These are phyloP conservation scores for Limenitis arthemis DNA, from an alignment of 2,888 invertebrate genomes.

Conservation along the genomic window DNA sequence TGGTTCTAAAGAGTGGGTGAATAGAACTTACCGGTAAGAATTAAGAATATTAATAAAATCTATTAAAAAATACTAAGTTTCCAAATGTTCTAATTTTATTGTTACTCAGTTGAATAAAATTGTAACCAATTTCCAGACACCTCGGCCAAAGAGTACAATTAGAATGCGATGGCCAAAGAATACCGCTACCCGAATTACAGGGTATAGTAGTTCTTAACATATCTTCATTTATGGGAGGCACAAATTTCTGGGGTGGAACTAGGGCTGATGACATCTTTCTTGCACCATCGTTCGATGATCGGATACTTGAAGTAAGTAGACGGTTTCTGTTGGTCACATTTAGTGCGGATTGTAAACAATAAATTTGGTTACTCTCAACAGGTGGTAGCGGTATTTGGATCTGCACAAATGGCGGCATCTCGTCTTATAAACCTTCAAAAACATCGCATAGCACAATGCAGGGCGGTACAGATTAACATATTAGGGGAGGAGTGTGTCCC, in stretches of 20 bases:
- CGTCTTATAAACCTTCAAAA: conserved; percentile 95
- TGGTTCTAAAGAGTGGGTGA: conserved; percentile 84
- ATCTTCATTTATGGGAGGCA: conserved; percentile 96
- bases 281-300: conserved; percentile 96
- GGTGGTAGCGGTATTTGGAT: conserved; percentile 95
- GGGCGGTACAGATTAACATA: conserved; percentile 96
- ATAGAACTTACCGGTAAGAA: conserved; percentile 88
- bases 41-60: neutral
- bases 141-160: conserved; percentile 94
- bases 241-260: conserved; percentile 97
- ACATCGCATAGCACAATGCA: conserved; percentile 97
- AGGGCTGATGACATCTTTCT: conserved; percentile 93
- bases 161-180: conserved; percentile 96
- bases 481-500: conserved; percentile 94
- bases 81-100: too few relatives aligned
- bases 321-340: neutral
- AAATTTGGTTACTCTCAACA: conserved; percentile 18
- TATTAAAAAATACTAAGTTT: too few relatives aligned
- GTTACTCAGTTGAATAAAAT: neutral
- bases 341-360: too few relatives aligned
- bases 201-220: conserved; percentile 98
- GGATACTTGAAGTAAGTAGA: conserved; percentile 86
- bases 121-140: conserved; percentile 69
- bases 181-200: conserved; percentile 95
- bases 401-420: conserved; percentile 97